These are phyloP conservation scores for Plecturocebus donacophilus DNA, from an alignment of 2,113 vertebrate species.

Conservation along the genomic window DNA sequence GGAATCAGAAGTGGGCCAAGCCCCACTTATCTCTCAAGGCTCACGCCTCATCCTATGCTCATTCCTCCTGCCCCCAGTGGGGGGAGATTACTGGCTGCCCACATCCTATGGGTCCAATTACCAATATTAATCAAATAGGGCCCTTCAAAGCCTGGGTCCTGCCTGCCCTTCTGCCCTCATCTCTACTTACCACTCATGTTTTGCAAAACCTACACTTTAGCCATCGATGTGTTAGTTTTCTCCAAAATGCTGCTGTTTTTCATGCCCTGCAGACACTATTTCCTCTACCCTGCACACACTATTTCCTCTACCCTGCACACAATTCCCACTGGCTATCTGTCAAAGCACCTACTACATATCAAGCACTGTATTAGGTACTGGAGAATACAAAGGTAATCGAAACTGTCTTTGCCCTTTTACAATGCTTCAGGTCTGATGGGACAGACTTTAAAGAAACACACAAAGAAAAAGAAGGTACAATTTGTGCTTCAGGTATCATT, in stretches of 20 bases:
- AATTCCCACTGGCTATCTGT: too few species aligned
- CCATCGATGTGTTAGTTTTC: not conserved
- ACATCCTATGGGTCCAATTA: too few species aligned
- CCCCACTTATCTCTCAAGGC: not conserved
- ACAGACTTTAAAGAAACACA: not conserved
- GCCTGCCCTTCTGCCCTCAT: rapidly evolving
- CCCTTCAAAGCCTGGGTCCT: not conserved
- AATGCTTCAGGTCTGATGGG: not conserved
- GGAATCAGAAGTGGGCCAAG: too few species aligned
- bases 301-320: not conserved
- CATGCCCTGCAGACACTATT: not conserved
- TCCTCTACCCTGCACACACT: not conserved
- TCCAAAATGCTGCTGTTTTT: not conserved
- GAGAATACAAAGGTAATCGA: not conserved
- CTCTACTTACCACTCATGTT: not conserved
- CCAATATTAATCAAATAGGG: not conserved
- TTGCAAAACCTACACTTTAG: not conserved
- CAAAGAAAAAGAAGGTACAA: not conserved
- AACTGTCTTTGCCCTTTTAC: not conserved
- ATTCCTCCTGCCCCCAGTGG: rapidly evolving
- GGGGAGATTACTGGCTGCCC: rapidly evolving
- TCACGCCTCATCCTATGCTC: not conserved
- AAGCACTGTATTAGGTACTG: too few species aligned
- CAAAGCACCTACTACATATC: not conserved
- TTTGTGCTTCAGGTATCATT: not conserved